These are phyloP conservation scores for Gephyroberyx darwinii DNA, from an alignment of 2,797 vertebrate genomes.

Conservation along the genomic window DNA sequence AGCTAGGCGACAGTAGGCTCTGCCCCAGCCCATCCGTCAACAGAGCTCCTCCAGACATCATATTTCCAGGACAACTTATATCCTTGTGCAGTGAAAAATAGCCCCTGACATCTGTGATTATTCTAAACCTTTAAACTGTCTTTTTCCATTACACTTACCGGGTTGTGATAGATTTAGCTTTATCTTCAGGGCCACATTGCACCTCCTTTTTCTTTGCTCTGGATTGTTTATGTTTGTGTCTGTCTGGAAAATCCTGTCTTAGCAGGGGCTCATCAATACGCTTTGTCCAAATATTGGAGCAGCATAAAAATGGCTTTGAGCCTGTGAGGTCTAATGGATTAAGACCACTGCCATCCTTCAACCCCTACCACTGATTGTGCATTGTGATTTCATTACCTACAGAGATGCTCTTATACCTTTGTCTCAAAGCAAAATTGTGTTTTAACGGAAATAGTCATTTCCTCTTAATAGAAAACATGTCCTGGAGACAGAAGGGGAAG, in stretches of 20 bases:
- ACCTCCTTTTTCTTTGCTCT: conserved; percentile 38
- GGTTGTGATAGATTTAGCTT: conserved; percentile 76
- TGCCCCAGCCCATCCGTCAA: conserved; percentile 51
- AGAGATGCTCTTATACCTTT: conserved; percentile 54
- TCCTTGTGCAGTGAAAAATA: conserved; percentile 64
- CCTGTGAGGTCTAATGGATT: conserved; percentile 68
- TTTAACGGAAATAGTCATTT: conserved; percentile 68
- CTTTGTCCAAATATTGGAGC: conserved; percentile 61
- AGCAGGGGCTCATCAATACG: conserved; percentile 58
- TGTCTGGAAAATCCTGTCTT: conserved; percentile 48
- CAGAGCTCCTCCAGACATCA: conserved; percentile 45
- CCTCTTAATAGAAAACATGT: conserved; percentile 70
- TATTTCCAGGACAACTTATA: conserved; percentile 59
- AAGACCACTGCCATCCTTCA: conserved; percentile 63
- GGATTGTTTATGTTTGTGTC: conserved; percentile 77
- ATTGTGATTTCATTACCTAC: conserved; percentile 72
- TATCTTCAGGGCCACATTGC: conserved; percentile 74
- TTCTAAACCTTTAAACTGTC: conserved; percentile 79
- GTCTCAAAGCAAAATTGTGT: conserved; percentile 62
- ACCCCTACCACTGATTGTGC: conserved; percentile 53
- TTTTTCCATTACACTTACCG: conserved; percentile 69
- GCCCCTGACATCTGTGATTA: conserved; percentile 77
- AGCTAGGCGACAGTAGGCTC: conserved; percentile 24
- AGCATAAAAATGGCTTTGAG: conserved; percentile 43
- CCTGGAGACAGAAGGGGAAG: conserved; percentile 59